Percentiles rank a stretch among this genome's conserved stretches.
Evolutionary conservation across 1,140 invertebrate genomes (phyloP).

Genomic region (Tenebrio molitor): DNA sequence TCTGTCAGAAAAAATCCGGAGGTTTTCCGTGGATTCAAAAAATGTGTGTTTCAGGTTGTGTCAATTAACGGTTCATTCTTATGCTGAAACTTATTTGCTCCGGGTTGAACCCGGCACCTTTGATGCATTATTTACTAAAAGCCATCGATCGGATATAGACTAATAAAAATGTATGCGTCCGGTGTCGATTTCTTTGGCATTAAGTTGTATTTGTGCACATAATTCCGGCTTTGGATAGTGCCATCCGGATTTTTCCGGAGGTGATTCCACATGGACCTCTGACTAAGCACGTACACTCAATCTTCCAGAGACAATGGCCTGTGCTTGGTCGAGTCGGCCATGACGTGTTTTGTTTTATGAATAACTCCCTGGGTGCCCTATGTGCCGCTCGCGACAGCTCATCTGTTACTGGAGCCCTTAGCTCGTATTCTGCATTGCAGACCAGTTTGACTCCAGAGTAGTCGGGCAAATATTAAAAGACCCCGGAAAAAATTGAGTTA

Average conservation of each 20-base stretch:
- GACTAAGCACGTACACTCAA: conserved; percentile 57
- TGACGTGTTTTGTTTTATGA: conserved; percentile 58
- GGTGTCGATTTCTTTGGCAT: conserved; percentile 10
- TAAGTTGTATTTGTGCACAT: conserved; percentile 37
- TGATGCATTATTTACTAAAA: too few relatives aligned
- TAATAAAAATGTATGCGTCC: background rate
- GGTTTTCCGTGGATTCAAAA: too few relatives aligned
- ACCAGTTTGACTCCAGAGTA: background rate
- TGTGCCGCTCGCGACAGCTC: conserved; percentile 53
- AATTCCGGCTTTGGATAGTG: conserved; percentile 27
- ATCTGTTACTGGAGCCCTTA: conserved; percentile 51
- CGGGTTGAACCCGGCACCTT: too few relatives aligned
- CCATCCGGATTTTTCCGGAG: conserved; percentile 43
- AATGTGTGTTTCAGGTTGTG: too few relatives aligned
- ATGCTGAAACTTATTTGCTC: too few relatives aligned
- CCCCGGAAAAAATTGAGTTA: conserved; percentile 11
- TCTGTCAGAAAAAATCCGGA: too few relatives aligned
- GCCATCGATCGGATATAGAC: too few relatives aligned
- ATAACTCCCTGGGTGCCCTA: conserved; percentile 54
- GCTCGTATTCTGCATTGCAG: conserved; percentile 47
- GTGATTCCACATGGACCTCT: conserved; percentile 48
- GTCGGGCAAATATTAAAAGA: conserved; percentile 8
- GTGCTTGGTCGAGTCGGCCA: conserved; percentile 52
- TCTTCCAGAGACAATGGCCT: conserved; percentile 54
- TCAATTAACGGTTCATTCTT: too few relatives aligned